Conservation (phyloP, 2,113 vertebrate genomes). For the Caracal caracal region DNA sequence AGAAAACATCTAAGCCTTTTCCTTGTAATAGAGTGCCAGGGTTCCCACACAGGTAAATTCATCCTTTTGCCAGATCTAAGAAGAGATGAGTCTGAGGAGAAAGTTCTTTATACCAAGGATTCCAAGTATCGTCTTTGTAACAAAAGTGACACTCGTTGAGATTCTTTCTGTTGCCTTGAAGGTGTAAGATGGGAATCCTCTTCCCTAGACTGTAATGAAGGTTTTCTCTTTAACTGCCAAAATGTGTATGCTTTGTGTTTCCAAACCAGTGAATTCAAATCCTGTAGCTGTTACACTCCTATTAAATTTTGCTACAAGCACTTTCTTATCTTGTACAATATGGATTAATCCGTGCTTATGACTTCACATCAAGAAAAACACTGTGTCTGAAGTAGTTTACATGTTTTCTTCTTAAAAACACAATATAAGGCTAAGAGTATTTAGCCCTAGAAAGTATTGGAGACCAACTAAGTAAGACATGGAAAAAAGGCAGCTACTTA, state of each 20-base stretch:
- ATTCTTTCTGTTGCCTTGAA: neutral
- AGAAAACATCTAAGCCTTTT: neutral
- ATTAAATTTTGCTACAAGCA: conserved; percentile 52
- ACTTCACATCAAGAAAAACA: conserved; percentile 60
- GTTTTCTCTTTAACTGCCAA: neutral
- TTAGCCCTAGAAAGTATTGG: neutral
- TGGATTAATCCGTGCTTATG: conserved; percentile 61
- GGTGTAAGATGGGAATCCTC: neutral
- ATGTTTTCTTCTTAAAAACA: conserved; percentile 34
- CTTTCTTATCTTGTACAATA: conserved; percentile 55
- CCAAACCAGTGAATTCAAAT: conserved; percentile 48
- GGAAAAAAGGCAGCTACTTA: neutral
- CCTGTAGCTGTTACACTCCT: neutral
- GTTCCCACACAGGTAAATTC: neutral
- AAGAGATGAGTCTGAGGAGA: neutral
- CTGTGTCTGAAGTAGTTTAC: conserved; percentile 43
- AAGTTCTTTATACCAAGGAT: neutral
- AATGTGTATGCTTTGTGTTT: conserved; percentile 1
- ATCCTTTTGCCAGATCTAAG: neutral
- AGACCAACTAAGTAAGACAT: neutral
- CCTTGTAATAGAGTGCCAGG: neutral
- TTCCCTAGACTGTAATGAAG: neutral
- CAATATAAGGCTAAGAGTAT: neutral
- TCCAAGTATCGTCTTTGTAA: neutral
- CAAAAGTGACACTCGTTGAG: neutral